These are phyloP conservation scores for Remorina albescens DNA, from an alignment of 2,797 vertebrate species.

Conservation along the genomic window DNA sequence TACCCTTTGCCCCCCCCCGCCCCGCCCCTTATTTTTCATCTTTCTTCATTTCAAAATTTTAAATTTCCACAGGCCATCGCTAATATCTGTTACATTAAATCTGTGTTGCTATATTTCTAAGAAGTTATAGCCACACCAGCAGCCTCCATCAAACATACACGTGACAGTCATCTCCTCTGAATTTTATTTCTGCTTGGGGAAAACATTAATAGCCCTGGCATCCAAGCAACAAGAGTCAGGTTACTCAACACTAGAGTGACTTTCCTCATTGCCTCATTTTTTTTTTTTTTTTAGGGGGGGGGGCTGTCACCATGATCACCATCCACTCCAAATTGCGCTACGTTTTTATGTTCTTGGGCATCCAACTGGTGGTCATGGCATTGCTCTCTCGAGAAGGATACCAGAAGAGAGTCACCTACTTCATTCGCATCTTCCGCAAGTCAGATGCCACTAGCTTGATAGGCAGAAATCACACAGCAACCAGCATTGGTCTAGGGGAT, in stretches of 20 bases:
- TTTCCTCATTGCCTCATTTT: slow-evolving; percentile 9
- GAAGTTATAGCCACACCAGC: background rate
- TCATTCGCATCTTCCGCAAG: slow-evolving; percentile 86
- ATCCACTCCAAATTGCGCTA: slow-evolving; percentile 86
- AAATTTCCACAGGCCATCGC: slow-evolving; percentile 9
- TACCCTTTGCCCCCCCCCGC: too few relatives aligned
- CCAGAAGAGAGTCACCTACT: slow-evolving; percentile 83
- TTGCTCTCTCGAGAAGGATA: slow-evolving; percentile 86
- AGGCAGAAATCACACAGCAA: slow-evolving; percentile 70
- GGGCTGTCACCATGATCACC: slow-evolving; percentile 65
- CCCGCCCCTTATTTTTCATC: slow-evolving; percentile 15
- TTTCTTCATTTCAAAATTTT: slow-evolving; percentile 13
- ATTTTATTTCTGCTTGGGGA: background rate
- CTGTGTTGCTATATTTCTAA: slow-evolving; percentile 8
- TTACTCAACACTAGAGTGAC: background rate
- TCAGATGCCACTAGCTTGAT: slow-evolving; percentile 29
- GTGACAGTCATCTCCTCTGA: slow-evolving; percentile 22
- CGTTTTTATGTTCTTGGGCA: slow-evolving; percentile 86
- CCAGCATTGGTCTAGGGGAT: slow-evolving; percentile 54
- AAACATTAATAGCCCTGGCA: background rate
- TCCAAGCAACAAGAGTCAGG: background rate
- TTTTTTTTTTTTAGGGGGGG: too few relatives aligned
- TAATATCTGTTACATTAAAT: background rate
- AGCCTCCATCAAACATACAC: slow-evolving; percentile 9
- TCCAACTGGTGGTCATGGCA: slow-evolving; percentile 87